A percentile compares a stretch with the other conserved stretches of the same genome.
Conservation (phyloP, 2,113 vertebrate species). For the Calidris pugnax region DNA sequence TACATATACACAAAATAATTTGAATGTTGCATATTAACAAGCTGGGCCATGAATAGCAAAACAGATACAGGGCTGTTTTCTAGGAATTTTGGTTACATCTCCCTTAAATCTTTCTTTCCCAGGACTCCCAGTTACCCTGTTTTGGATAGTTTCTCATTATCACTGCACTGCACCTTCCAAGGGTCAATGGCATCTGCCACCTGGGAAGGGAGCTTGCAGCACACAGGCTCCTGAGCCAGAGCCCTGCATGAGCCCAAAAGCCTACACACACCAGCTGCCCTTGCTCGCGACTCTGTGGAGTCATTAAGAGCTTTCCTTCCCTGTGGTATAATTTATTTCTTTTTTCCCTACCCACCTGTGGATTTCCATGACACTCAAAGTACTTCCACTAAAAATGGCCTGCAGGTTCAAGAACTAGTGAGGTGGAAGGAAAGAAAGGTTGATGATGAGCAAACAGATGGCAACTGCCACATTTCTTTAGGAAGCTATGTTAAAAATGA, state of each 20-base stretch:
- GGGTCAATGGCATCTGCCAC: background rate
- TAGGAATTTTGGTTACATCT: background rate
- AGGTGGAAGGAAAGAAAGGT: background rate
- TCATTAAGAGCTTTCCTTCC: background rate
- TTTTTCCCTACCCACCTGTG: background rate
- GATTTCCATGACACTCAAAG: background rate
- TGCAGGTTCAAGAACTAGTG: background rate
- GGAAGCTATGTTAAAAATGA: background rate
- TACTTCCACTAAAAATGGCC: background rate
- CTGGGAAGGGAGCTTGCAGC: background rate
- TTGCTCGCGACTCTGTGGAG: fast-evolving
- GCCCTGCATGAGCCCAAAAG: fast-evolving
- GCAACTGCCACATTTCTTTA: background rate
- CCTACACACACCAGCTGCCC: background rate
- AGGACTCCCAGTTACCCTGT: background rate
- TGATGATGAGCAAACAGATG: background rate
- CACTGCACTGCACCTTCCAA: background rate
- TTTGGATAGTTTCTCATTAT: background rate
- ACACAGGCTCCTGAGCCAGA: fast-evolving
- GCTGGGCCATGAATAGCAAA: background rate
- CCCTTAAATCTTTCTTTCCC: background rate
- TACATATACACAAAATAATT: background rate
- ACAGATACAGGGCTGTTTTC: background rate
- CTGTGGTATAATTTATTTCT: background rate
- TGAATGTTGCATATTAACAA: background rate